Evolutionary conservation across 2,888 invertebrate genomes (phyloP), one percentile per base, ranked within the genome.

Genomic region (Globia sparganii): DNA sequence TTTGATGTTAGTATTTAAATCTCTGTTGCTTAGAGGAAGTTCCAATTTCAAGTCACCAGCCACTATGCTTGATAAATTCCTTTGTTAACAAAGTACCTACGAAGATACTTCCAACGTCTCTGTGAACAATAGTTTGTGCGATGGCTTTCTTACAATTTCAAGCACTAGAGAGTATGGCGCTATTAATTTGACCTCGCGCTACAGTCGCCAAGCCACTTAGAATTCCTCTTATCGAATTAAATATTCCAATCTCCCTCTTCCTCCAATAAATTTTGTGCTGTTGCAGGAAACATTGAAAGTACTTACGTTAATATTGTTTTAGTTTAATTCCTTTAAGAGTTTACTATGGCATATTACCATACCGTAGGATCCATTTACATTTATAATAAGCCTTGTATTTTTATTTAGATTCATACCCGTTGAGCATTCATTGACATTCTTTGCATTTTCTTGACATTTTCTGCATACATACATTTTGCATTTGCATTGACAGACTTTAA

Each of bases 171-270:
- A 77, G 62, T 77, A 77, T 68, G 66, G 75, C 72, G 77, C 84
- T 75, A 86, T 85, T 86, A 80, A 86, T 86, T 86, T 70, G 84
- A 77, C 71, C 80, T 74, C 86, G 70, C 73, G 76, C 81, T 84
- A 64, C 77, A 66, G 85, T 81, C 86, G 77, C 81, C 69, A 80
- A 86, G 85, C 84, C 80, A 86, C 86, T 86, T 84, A 80, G 71
- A 84, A 85, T 85, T 86, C 75, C 87, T 84, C 77, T 86, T 87
- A 84, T 81, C 82, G 85, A 81, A 84, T 87, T 87, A 79, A 87
- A 78, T 87, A 85, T 86, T 84, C 87, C 73, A 75, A 85, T 82
- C 87, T 77, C 82, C 71, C 66, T 77, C 75, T 78, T 80, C 40
- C 59, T 70, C 72, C 75, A 59, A 87, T 85, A 86, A 84, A 84